phyloP scores from a whole-genome alignment of 2,113 vertebrate species.

The Nipponia nippon region DNA sequence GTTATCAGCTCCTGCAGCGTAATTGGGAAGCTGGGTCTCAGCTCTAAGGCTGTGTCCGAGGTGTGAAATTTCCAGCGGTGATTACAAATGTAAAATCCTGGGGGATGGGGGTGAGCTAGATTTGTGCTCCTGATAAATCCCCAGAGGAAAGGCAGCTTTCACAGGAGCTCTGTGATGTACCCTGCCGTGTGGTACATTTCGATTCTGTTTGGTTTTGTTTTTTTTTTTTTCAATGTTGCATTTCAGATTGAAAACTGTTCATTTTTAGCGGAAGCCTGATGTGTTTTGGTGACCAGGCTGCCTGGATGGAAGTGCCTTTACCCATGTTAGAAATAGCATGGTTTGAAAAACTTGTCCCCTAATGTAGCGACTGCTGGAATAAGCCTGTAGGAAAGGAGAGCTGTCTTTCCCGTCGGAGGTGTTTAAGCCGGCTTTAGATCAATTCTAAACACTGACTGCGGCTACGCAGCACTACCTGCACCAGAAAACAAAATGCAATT shows the following conservation, averaged over 20 bases:
- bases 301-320: neutral
- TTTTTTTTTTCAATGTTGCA: neutral
- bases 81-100: neutral
- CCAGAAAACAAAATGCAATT: neutral
- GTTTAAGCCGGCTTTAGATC: neutral
- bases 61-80: neutral
- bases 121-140: neutral
- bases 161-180: neutral
- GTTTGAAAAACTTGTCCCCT: neutral
- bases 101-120: neutral
- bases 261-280: neutral
- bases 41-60: neutral
- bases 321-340: neutral
- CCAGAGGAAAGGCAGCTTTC: neutral
- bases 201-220: neutral
- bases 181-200: neutral
- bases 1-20: neutral
- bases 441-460: neutral
- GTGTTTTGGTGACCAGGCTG: neutral
- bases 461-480: neutral
- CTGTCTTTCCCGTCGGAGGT: neutral
- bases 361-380: neutral
- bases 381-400: neutral
- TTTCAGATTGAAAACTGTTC: neutral
- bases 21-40: neutral